Conservation (phyloP, 2,797 vertebrate genomes). For the Remorina albescens region DNA sequence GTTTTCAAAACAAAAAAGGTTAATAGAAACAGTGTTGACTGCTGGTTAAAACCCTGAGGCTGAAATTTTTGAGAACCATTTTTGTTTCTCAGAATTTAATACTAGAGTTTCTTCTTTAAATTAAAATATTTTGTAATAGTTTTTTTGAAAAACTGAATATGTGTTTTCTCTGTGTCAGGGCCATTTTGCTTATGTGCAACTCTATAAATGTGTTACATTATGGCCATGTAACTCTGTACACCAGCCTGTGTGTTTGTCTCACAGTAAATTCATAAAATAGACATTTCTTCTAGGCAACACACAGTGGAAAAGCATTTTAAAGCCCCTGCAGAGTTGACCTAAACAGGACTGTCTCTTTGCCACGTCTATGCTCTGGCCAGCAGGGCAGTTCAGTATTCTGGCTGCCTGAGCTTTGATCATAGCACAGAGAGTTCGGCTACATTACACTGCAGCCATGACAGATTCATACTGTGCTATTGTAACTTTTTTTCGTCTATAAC, state of each 20-base stretch:
- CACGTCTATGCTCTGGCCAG: neutral
- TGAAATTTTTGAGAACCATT: slow-evolving; percentile 19
- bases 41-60: slow-evolving; percentile 32
- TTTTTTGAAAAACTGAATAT: slow-evolving; percentile 7
- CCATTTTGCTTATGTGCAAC: slow-evolving; percentile 6
- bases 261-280: neutral
- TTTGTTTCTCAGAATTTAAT: slow-evolving; percentile 31
- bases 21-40: slow-evolving; percentile 27
- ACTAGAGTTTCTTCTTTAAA: slow-evolving; percentile 46
- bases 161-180: neutral
- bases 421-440: slow-evolving; percentile 15
- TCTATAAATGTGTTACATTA: neutral
- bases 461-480: neutral
- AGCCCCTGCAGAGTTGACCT: slow-evolving; percentile 15
- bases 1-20: slow-evolving; percentile 23
- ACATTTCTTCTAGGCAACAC: slow-evolving; percentile 1
- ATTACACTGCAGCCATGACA: slow-evolving; percentile 3
- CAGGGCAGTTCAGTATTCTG: slow-evolving; percentile 5
- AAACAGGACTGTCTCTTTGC: neutral
- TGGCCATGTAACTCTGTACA: neutral
- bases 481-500: slow-evolving; percentile 1
- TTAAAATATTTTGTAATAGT: slow-evolving; percentile 33
- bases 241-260: slow-evolving; percentile 4
- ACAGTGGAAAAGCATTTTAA: neutral
- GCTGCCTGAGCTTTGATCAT: slow-evolving; percentile 29